Evolutionary conservation across 1,140 invertebrate species (phyloP).

Genomic region (Euwallacea similis): DNA sequence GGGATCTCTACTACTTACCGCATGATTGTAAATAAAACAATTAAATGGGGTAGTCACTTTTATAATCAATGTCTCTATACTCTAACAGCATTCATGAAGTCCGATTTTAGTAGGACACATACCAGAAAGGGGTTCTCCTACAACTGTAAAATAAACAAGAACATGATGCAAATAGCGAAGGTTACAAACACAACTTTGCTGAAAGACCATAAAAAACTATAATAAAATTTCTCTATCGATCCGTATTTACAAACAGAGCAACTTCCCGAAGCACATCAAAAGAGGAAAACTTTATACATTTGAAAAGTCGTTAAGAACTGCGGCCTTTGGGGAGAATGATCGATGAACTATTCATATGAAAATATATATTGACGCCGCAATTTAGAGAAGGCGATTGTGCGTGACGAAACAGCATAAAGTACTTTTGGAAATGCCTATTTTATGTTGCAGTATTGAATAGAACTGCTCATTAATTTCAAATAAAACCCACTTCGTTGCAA

Average conservation of each 20-base stretch:
- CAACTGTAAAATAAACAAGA: too few relatives aligned
- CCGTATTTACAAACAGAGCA: conserved; percentile 17
- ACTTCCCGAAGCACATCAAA: conserved; percentile 17
- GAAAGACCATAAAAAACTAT: neutral
- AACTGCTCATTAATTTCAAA: neutral
- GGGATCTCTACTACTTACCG: too few relatives aligned
- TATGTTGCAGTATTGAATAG: conserved; percentile 8
- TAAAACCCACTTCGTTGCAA: too few relatives aligned
- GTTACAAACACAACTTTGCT: neutral
- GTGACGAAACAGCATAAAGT: conserved; percentile 25
- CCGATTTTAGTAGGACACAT: too few relatives aligned
- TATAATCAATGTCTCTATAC: too few relatives aligned
- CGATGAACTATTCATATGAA: conserved; percentile 36
- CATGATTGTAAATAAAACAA: too few relatives aligned
- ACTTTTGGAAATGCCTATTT: conserved; percentile 19
- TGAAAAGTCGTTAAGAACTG: conserved; percentile 26
- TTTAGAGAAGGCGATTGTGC: conserved; percentile 29
- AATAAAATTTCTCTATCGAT: conserved; percentile 14
- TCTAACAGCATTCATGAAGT: too few relatives aligned
- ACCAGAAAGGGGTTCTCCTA: too few relatives aligned
- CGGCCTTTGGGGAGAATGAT: conserved; percentile 27
- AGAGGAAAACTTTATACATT: conserved; percentile 20
- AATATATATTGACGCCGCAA: conserved; percentile 22
- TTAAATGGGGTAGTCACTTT: too few relatives aligned
- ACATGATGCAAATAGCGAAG: too few relatives aligned